phyloP scores from a whole-genome alignment of 2,113 vertebrate species.

The Taxidea taxus region DNA sequence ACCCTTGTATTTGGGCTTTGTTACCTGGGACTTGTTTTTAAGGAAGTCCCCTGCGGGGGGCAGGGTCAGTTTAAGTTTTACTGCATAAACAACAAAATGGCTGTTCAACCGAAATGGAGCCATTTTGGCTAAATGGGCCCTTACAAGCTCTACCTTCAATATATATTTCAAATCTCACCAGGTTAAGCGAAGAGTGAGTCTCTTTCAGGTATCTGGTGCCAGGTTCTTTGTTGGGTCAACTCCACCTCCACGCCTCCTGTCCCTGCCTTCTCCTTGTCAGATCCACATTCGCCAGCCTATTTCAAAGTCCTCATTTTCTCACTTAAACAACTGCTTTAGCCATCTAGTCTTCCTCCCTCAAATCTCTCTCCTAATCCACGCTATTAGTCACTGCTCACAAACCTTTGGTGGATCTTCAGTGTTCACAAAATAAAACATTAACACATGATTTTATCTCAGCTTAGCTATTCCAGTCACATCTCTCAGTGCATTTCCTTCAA shows the following conservation, averaged over 20 bases:
- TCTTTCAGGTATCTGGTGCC: background rate
- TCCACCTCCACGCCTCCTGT: background rate
- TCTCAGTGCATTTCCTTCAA: background rate
- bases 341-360: background rate
- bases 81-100: too few relatives aligned
- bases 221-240: background rate
- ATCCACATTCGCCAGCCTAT: background rate
- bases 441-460: background rate
- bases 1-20: too few relatives aligned
- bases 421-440: background rate
- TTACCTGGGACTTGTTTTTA: too few relatives aligned
- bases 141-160: too few relatives aligned
- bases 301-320: background rate
- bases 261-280: background rate
- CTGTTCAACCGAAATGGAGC: too few relatives aligned
- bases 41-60: too few relatives aligned
- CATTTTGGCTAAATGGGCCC: too few relatives aligned
- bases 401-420: background rate
- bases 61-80: too few relatives aligned
- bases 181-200: background rate
- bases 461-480: background rate
- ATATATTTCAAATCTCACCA: background rate
- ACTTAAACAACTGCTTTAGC: background rate
- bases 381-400: background rate
- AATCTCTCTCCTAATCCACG: background rate